A percentile compares a stretch with the other conserved stretches of the same genome.
Evolutionary conservation across 2,888 invertebrate genomes (phyloP).

Genomic region (Penaeus monodon): DNA sequence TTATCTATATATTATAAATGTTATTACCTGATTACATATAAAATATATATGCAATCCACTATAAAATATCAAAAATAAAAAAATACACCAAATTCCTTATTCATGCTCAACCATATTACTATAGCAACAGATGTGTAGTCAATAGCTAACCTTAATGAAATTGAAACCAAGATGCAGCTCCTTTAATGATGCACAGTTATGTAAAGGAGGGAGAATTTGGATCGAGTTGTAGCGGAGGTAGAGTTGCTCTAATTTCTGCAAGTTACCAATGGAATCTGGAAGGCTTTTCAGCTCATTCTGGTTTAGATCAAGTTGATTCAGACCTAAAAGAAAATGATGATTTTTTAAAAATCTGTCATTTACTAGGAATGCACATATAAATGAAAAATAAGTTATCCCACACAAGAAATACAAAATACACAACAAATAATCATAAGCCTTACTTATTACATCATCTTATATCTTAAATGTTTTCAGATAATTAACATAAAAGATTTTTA

Average conservation of each 20-base stretch:
- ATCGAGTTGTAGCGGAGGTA: constrained; percentile 70
- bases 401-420: too few species aligned
- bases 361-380: too few species aligned
- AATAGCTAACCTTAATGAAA: constrained; percentile 77
- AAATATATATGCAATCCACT: too few species aligned
- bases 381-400: too few species aligned
- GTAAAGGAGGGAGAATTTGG: constrained; percentile 71
- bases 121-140: not conserved
- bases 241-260: constrained; percentile 69
- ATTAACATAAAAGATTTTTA: too few species aligned
- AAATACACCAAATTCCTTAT: not conserved
- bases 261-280: constrained; percentile 78
- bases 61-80: too few species aligned
- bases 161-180: constrained; percentile 89
- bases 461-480: too few species aligned
- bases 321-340: constrained; percentile 71
- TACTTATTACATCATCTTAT: too few species aligned
- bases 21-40: too few species aligned
- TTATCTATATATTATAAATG: too few species aligned
- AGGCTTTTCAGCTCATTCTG: constrained; percentile 79
- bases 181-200: constrained; percentile 81
- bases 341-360: too few species aligned
- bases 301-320: constrained; percentile 81
- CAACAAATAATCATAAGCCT: too few species aligned
- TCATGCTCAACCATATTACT: not conserved